Evolutionary conservation across 2,888 invertebrate species (phyloP).

Genomic region (Lasioglossum morio): DNA sequence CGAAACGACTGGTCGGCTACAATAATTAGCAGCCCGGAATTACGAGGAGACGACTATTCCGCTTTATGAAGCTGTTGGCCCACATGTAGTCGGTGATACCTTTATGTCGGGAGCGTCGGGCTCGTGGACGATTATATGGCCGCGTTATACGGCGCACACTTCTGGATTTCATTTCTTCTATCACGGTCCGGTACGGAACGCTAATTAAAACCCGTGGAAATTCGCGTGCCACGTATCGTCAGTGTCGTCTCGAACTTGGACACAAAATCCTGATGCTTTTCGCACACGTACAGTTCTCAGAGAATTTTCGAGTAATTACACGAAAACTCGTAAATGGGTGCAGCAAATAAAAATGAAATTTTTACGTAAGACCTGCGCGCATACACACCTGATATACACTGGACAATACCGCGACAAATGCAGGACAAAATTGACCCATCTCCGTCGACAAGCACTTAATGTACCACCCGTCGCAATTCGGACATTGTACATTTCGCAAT

Average conservation of each 20-base stretch:
- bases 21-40: constrained; percentile 60
- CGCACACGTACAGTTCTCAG: not conserved
- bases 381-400: not conserved
- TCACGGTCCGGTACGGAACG: not conserved
- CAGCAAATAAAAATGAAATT: not conserved
- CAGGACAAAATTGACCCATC: not conserved
- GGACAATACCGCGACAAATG: not conserved
- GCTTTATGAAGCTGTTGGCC: constrained; percentile 53
- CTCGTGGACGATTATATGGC: constrained; percentile 45
- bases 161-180: constrained; percentile 30
- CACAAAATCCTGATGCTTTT: not conserved
- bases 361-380: not conserved
- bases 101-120: constrained; percentile 45
- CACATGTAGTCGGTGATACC: constrained; percentile 42
- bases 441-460: not conserved
- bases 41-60: constrained; percentile 53
- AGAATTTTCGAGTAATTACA: not conserved
- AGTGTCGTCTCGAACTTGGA: not conserved
- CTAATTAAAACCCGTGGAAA: constrained; percentile 1
- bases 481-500: not conserved
- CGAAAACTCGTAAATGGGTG: not conserved
- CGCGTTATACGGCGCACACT: constrained; percentile 21
- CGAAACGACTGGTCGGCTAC: constrained; percentile 38
- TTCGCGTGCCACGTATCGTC: not conserved
- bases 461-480: not conserved